Percentiles rank a stretch among this genome's conserved stretches.
These are phyloP conservation scores for Chelonia mydas DNA, from an alignment of 2,797 vertebrate genomes.

Conservation along the genomic window DNA sequence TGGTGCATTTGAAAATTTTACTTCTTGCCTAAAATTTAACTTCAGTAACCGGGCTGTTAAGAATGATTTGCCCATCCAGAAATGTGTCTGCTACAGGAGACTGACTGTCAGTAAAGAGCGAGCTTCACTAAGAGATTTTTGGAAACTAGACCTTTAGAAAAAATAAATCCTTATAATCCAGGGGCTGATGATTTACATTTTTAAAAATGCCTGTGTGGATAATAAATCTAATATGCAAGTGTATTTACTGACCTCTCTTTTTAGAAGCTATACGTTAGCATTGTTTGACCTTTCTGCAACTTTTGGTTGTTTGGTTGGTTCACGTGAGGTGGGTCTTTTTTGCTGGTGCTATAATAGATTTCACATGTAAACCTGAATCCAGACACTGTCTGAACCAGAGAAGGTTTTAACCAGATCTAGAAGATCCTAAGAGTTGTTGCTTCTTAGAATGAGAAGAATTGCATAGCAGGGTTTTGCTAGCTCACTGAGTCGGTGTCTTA, in stretches of 20 bases:
- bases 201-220: background rate
- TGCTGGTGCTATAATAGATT: background rate
- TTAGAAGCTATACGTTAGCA: background rate
- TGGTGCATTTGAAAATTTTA: background rate
- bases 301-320: background rate
- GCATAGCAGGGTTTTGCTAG: conserved; percentile 20
- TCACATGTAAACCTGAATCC: background rate
- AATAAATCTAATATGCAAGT: conserved; percentile 56
- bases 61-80: conserved; percentile 33
- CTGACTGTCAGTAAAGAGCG: conserved; percentile 7
- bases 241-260: conserved; percentile 24
- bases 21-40: background rate
- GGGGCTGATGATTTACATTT: conserved; percentile 45
- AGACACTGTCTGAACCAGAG: background rate
- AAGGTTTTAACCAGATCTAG: conserved; percentile 21
- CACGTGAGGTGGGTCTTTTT: background rate
- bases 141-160: conserved; percentile 33
- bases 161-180: conserved; percentile 49
- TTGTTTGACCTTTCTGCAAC: conserved; percentile 15
- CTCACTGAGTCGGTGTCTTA: background rate
- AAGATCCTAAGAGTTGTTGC: background rate
- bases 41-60: background rate
- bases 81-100: background rate
- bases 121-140: conserved; percentile 29
- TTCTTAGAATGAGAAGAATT: conserved; percentile 10